Evolutionary conservation across 1,140 invertebrate species (phyloP), one percentile per base, ranked within the genome.

Genomic region (Callitettix versicolor): DNA sequence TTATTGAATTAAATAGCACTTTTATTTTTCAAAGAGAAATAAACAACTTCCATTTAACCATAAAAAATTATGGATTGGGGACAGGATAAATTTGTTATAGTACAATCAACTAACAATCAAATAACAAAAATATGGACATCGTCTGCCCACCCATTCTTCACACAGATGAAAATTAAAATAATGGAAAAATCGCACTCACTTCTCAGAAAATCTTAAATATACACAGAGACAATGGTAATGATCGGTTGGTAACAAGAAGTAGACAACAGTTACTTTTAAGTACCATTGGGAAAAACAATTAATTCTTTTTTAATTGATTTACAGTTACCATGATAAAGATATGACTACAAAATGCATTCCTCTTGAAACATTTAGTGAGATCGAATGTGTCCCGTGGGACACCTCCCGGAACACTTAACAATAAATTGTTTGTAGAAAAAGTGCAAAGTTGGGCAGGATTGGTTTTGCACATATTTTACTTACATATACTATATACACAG

Each of bases 401-500:
- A 49, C 9, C 47, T 17, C 24, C 47, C 47, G 47, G 15, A 49
- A 49, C 47, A 51, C 48, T 51, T 51, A 51, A 51, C 33, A 38
- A 18, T 34, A 36, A 51, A 51, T 36, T 51, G 33, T 22, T 60
- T 60, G 53, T 60, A 55, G 52, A 59, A 62, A 62, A 62, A 59
- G 60, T 62, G 60, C 57, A 62, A 62, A 62, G 60, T 58, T 57
- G 60, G 60, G 60, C 60, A 59, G 60, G 60, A 59, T 58, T 53
- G 36, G 53, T 55, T 55, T 56, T 51, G 55, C 47, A 53, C 58
- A 56, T 57, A 46, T 56, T 56, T n/a, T 58, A 55, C 33, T 50
- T 54, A 56, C 30, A 33, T 61, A 61, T 57, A 58, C 42, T 61
- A 61, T 61, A 54, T 61, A 61, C 60, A 61, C n/a, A 50, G 17